Evolutionary conservation across 2,113 vertebrate genomes (phyloP), one percentile per base, ranked within the genome.

Genomic region (Pterocles gutturalis): DNA sequence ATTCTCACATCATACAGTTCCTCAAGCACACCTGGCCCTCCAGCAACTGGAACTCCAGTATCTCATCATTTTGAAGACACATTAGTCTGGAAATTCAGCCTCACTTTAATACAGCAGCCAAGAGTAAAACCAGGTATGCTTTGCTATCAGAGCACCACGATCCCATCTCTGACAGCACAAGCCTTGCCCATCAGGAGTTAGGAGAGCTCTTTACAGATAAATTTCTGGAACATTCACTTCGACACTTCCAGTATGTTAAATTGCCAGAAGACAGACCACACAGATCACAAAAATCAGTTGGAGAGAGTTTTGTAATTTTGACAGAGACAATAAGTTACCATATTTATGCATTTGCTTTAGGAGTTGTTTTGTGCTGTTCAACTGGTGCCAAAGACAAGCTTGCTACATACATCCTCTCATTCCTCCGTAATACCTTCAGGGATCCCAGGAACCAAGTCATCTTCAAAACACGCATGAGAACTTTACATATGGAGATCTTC

Each of bases 241-340:
- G 77, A 31, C 57, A 13, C 48, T 96, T 90, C 57, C 87, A 94
- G 83, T 11, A n/a, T 10, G 54, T 20, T 76, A 79, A 79, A 60
- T 10, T 75, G 72, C 77, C 87, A 90, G 88, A 58, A 91, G n/a
- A 81, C 66, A 93, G 85, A 95, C 75, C 80, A 83, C 91, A 96
- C 85, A 92, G 80, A 77, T 81, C 58, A 83, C 75, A 72, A 34
- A 67, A 62, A 0, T 1, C 22, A 90, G 80, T 7, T 65, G 75
- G 87, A 85, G 64, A 48, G 18, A 51, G 36, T 73, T 60, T 34
- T 80, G 36, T 24, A 65, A 25, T 21, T 71, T 57, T 76, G 73
- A 82, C 41, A 87, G 36, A 93, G 67, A 67, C 49, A 84, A 4
- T 65, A 85, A 72, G 22, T 87, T 46, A 41, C 13, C n/a, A 0